phyloP scores from a whole-genome alignment of 2,113 vertebrate genomes.

The Dromas ardeola region DNA sequence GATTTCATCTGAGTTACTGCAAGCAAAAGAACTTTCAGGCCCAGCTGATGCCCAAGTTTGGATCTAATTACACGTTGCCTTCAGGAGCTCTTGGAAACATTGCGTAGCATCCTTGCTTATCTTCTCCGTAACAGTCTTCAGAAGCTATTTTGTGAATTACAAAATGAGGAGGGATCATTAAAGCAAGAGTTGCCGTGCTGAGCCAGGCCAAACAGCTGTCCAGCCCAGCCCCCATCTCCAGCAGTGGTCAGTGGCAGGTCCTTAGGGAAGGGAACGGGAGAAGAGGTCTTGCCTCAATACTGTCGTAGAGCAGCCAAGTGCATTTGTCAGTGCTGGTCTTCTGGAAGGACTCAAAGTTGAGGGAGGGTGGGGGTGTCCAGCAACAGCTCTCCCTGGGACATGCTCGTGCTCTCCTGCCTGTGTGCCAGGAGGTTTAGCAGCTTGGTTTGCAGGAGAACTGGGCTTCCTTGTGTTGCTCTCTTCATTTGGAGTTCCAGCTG shows the following conservation, averaged over 20 bases:
- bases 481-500: background rate
- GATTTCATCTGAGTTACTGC: background rate
- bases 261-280: background rate
- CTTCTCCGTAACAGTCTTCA: background rate
- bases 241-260: background rate
- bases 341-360: background rate
- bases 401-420: fast-evolving
- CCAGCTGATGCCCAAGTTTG: background rate
- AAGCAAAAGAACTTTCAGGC: background rate
- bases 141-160: background rate
- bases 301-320: fast-evolving
- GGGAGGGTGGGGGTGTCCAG: background rate
- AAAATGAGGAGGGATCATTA: background rate
- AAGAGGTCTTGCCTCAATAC: background rate
- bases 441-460: background rate
- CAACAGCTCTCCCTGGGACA: background rate
- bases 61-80: background rate
- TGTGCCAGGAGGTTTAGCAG: background rate
- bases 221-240: background rate
- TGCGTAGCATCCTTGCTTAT: background rate
- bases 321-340: background rate
- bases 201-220: background rate
- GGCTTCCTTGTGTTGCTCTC: background rate
- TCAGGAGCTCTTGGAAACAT: background rate
- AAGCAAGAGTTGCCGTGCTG: background rate